These are phyloP conservation scores for Crossaster papposus DNA, from an alignment of 53 echinoderm and acorn worm species.

Conservation along the genomic window DNA sequence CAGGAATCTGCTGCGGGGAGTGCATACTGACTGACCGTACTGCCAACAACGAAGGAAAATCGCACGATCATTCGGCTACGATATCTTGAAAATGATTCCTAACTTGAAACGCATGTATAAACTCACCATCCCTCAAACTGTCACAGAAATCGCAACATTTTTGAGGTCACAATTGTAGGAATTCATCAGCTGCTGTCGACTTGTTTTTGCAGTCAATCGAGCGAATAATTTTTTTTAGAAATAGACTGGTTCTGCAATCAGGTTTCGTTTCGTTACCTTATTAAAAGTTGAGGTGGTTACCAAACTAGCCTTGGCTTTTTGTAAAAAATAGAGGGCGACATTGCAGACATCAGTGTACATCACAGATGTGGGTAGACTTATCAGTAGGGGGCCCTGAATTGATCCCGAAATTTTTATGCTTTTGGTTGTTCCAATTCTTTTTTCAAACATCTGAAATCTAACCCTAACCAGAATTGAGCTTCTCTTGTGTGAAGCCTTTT, in stretches of 20 bases:
- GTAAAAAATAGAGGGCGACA: conserved; percentile 9
- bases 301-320: not conserved
- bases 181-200: not conserved
- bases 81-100: not conserved
- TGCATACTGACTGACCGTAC: not conserved
- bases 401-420: no score
- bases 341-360: no score
- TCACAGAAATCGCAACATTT: not conserved
- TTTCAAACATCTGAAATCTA: no score
- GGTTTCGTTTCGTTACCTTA: no score
- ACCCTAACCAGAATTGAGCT: no score
- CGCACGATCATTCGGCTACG: not conserved
- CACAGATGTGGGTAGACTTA: no score
- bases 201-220: not conserved
- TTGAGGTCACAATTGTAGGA: not conserved
- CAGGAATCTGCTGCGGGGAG: no score
- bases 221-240: not conserved
- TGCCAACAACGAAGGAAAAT: not conserved
- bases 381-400: no score
- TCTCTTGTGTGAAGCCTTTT: no score
- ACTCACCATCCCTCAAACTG: conserved; percentile 1
- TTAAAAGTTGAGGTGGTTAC: not conserved
- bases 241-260: conserved; percentile 1
- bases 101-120: not conserved
- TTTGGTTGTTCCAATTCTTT: no score